Percentiles rank a stretch among this genome's conserved stretches.
phyloP scores from a whole-genome alignment of 2,797 vertebrate genomes.

The Hephaestus fuliginosus region DNA sequence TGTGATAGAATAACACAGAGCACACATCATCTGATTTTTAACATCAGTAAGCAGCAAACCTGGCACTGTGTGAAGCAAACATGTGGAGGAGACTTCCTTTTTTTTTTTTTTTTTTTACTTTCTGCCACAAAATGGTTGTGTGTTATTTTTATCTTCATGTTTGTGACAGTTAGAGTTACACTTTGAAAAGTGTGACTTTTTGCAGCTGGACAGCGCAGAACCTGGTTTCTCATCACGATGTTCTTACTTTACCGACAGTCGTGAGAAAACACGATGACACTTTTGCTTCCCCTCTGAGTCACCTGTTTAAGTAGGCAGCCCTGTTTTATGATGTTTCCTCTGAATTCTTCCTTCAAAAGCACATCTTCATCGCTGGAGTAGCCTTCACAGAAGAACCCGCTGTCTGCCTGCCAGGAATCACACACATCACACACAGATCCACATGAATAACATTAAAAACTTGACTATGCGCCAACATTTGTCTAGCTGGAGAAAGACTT shows the following conservation, averaged over 20 bases:
- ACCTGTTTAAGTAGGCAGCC: conserved; percentile 98
- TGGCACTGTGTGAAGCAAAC: not conserved
- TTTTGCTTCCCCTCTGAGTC: conserved; percentile 30
- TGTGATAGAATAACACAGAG: conserved; percentile 67
- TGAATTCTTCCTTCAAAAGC: conserved; percentile 94
- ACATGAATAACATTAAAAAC: not conserved
- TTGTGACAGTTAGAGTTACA: not conserved
- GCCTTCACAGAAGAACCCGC: conserved; percentile 97
- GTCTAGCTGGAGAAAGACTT: not conserved
- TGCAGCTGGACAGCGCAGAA: not conserved
- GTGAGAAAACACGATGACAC: not conserved
- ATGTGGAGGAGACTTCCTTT: not conserved
- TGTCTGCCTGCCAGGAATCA: conserved; percentile 89
- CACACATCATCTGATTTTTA: not conserved
- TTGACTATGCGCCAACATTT: not conserved
- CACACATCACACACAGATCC: not conserved
- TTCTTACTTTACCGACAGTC: not conserved
- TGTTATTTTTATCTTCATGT: not conserved
- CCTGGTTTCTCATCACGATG: not conserved
- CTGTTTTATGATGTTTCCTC: conserved; percentile 95
- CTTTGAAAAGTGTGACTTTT: not conserved
- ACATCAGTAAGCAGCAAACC: not conserved
- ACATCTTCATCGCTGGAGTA: conserved; percentile 97
- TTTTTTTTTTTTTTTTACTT: conserved; percentile 1
- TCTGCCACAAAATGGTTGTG: not conserved